Evolutionary conservation across 1,140 invertebrate species (phyloP).

Genomic region (Drosophila prosaltans): DNA sequence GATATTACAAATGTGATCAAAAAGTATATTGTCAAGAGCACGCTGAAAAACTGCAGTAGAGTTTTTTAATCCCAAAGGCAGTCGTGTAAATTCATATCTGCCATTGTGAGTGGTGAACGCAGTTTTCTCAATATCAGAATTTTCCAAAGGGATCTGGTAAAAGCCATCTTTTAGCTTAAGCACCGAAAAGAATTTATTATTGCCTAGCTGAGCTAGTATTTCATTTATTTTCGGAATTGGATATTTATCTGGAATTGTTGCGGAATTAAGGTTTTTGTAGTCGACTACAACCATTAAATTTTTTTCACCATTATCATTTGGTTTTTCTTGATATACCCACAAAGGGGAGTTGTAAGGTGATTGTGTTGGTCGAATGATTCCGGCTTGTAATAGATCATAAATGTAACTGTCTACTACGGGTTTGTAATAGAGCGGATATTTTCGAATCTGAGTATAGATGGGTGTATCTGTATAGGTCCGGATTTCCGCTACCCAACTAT

Average conservation of each 20-base stretch:
- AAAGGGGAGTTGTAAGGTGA: constrained; percentile 1
- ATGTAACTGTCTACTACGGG: background rate
- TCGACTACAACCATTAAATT: background rate
- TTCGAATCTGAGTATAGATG: background rate
- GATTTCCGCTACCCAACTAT: background rate
- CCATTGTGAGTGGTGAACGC: background rate
- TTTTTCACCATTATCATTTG: background rate
- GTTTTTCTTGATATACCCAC: background rate
- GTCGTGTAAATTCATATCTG: constrained; percentile 1
- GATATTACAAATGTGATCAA: background rate
- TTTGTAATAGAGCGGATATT: background rate
- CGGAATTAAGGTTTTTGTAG: constrained; percentile 1
- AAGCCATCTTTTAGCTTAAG: constrained; percentile 7
- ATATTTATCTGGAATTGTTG: constrained; percentile 15
- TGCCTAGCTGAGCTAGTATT: constrained; percentile 11
- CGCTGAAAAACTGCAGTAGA: background rate
- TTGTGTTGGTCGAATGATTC: constrained; percentile 1
- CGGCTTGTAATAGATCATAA: background rate
- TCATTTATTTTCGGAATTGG: background rate
- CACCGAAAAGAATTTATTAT: constrained; percentile 22
- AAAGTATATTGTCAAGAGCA: constrained; percentile 1
- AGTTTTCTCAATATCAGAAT: constrained; percentile 5
- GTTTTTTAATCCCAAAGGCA: constrained; percentile 2
- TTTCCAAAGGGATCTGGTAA: constrained; percentile 3
- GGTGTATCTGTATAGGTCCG: background rate